Evolutionary conservation across 2,888 invertebrate species (phyloP).

Genomic region (Synergus itoensis): DNA sequence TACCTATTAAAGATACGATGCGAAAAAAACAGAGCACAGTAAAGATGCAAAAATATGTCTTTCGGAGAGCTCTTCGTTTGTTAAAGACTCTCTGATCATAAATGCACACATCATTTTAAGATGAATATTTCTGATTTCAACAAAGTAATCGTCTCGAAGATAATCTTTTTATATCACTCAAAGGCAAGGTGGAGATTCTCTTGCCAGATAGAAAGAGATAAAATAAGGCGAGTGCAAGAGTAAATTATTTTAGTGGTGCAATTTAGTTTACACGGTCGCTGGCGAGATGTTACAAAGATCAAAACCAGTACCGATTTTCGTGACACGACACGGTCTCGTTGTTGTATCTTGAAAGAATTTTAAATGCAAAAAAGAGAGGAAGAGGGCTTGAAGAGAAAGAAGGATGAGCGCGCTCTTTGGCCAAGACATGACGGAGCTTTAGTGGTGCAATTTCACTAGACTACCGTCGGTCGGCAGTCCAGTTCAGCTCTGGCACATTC

Average conservation of each 20-base stretch:
- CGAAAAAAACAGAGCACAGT: background rate
- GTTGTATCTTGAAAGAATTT: constrained; percentile 51
- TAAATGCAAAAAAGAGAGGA: constrained; percentile 46
- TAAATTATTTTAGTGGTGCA: constrained; percentile 42
- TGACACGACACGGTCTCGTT: constrained; percentile 41
- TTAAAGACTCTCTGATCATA: background rate
- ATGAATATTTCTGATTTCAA: background rate
- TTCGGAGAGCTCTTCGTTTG: background rate
- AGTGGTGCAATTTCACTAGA: constrained; percentile 63
- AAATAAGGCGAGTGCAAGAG: constrained; percentile 20
- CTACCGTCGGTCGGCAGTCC: constrained; percentile 59
- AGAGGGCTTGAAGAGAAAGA: constrained; percentile 34
- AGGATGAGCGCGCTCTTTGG: constrained; percentile 49
- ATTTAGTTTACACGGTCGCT: constrained; percentile 39
- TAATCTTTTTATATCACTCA: constrained; percentile 1
- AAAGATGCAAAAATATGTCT: background rate
- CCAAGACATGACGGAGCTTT: constrained; percentile 53
- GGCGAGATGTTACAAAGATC: constrained; percentile 39
- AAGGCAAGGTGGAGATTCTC: background rate
- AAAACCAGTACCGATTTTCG: constrained; percentile 42
- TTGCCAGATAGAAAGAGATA: constrained; percentile 17
- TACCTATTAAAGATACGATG: background rate
- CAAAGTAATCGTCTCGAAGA: background rate
- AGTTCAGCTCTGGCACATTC: constrained; percentile 41
- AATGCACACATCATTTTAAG: background rate